A percentile compares a stretch with the other conserved stretches of the same genome.
These are phyloP conservation scores for Epinephelus awoara DNA, from an alignment of 2,797 vertebrate genomes.

Conservation along the genomic window DNA sequence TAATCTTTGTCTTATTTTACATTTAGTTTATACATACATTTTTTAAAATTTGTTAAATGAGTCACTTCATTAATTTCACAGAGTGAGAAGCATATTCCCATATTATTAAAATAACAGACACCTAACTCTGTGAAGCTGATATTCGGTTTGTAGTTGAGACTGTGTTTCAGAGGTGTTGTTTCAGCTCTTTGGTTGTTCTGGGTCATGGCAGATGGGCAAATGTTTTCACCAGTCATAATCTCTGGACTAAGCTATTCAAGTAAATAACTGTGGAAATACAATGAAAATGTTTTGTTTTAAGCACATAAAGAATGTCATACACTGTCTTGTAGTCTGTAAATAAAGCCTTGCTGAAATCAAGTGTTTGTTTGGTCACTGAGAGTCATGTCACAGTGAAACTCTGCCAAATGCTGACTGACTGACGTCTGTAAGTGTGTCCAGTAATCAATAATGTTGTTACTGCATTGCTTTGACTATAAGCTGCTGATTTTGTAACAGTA, in stretches of 20 bases:
- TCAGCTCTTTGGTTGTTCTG: no score
- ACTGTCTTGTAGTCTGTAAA: not conserved
- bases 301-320: not conserved
- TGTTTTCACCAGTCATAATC: not conserved
- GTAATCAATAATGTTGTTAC: not conserved
- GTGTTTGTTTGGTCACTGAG: not conserved
- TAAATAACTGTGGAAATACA: not conserved
- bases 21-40: no score
- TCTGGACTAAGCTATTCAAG: not conserved
- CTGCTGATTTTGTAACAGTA: not conserved
- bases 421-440: not conserved
- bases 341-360: conserved; percentile 15
- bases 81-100: no score
- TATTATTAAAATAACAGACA: no score
- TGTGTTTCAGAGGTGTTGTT: no score
- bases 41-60: no score
- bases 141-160: no score
- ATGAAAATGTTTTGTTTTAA: not conserved
- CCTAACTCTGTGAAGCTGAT: no score
- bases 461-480: no score
- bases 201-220: not conserved
- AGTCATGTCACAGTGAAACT: not conserved
- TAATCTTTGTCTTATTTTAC: no score
- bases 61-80: no score
- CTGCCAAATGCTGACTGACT: conserved; percentile 14